phyloP scores from a whole-genome alignment of 1,140 invertebrate genomes.

The Sarcophaga bullata region DNA sequence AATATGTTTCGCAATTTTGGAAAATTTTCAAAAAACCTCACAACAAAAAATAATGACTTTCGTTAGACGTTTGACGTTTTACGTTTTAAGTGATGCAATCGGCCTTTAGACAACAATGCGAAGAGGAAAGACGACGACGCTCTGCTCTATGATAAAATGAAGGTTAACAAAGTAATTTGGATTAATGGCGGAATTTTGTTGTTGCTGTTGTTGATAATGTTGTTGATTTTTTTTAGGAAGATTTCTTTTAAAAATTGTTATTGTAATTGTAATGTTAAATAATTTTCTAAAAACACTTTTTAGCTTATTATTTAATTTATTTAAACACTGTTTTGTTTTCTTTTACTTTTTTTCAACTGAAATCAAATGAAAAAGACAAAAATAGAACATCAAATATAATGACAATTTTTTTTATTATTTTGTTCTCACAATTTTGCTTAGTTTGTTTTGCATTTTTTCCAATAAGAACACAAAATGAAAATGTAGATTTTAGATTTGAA shows the following conservation, averaged over 20 bases:
- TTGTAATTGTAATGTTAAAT: background rate
- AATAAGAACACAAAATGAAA: background rate
- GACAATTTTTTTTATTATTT: background rate
- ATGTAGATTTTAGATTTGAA: background rate
- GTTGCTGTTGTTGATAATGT: background rate
- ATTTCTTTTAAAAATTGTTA: background rate
- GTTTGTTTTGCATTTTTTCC: background rate
- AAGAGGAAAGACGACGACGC: background rate
- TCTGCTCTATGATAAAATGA: background rate
- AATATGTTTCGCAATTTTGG: conserved; percentile 65
- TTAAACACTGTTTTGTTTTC: background rate
- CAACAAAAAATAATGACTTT: conserved; percentile 47
- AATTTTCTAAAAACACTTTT: background rate
- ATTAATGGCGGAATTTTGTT: background rate
- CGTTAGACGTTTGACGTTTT: background rate
- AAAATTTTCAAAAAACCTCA: conserved; percentile 53
- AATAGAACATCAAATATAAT: background rate
- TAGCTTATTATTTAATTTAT: conserved; percentile 15
- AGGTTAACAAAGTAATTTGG: too few relatives aligned
- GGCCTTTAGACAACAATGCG: background rate
- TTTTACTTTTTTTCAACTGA: background rate
- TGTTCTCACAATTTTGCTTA: background rate
- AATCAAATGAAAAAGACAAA: background rate
- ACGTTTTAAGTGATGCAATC: background rate
- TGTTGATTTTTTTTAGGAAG: background rate